A percentile compares a stretch with the other conserved stretches of the same genome.
phyloP scores from a whole-genome alignment of 1,140 invertebrate species.

The Glossosoma conforme region DNA sequence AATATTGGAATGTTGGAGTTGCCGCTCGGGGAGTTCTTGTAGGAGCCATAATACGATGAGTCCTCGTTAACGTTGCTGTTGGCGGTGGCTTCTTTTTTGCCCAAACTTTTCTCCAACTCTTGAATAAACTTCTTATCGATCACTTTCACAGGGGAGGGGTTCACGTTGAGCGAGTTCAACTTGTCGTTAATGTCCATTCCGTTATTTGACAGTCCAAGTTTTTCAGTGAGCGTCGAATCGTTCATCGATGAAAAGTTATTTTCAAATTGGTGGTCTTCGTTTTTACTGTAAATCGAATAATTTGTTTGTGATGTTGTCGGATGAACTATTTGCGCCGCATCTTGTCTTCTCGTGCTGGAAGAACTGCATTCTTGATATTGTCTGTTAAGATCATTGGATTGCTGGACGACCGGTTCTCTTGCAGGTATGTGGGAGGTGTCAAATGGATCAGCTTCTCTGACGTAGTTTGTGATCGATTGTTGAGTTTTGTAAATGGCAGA shows the following conservation, averaged over 20 bases:
- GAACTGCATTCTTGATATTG: background rate
- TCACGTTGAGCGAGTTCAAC: conserved; percentile 16
- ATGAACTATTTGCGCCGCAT: background rate
- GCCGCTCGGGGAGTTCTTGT: conserved; percentile 4
- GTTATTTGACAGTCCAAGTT: background rate
- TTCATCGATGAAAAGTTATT: conserved; percentile 15
- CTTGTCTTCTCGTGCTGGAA: background rate
- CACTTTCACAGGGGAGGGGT: conserved; percentile 20
- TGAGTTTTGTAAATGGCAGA: background rate
- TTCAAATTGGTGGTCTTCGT: conserved; percentile 7
- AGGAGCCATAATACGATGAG: background rate
- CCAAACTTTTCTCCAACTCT: conserved; percentile 29
- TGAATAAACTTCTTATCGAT: conserved; percentile 28
- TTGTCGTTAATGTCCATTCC: conserved; percentile 9
- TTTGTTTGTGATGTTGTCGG: background rate
- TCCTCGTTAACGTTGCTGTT: conserved; percentile 26
- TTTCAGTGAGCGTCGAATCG: conserved; percentile 4
- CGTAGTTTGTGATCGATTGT: background rate
- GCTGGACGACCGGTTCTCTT: no score
- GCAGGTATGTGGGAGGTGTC: conserved; percentile 29
- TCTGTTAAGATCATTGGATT: conserved; percentile 1
- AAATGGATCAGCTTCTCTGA: conserved; percentile 25
- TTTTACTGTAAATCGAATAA: no score
- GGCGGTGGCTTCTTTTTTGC: conserved; percentile 28
- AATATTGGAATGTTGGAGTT: conserved; percentile 13